Evolutionary conservation across 2,113 vertebrate genomes (phyloP).

Genomic region (Oreochromis aureus): DNA sequence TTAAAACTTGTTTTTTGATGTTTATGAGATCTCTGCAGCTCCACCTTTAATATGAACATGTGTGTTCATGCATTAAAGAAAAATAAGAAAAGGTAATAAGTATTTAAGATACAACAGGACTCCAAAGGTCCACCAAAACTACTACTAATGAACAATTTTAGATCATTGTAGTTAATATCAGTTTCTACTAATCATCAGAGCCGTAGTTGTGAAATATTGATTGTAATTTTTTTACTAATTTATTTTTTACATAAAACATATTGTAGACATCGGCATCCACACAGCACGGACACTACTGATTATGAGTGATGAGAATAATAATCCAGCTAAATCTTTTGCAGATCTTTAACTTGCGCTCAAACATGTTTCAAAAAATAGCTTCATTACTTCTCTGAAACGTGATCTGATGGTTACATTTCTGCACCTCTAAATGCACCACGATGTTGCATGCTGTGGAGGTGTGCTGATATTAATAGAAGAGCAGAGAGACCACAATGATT

Average conservation of each 20-base stretch:
- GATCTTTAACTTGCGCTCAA: neutral
- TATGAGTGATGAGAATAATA: neutral
- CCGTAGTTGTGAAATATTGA: neutral
- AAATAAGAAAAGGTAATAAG: too few species aligned
- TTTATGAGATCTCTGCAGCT: too few species aligned
- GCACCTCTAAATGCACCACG: neutral
- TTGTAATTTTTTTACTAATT: rapidly evolving
- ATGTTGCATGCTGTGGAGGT: neutral
- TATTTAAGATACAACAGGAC: too few species aligned
- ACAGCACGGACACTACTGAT: neutral
- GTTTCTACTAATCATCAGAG: neutral
- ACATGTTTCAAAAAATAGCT: neutral
- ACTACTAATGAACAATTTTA: neutral
- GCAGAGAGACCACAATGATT: neutral
- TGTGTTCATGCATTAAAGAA: too few species aligned
- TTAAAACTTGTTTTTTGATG: too few species aligned
- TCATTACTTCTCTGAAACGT: too few species aligned
- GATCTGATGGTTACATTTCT: neutral
- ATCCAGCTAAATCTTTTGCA: neutral
- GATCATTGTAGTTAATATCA: neutral
- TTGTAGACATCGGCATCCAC: neutral
- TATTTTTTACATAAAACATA: neutral
- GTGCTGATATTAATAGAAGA: neutral
- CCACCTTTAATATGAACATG: too few species aligned
- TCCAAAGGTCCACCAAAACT: too few species aligned